Percentiles rank a stretch among this genome's conserved stretches.
These are phyloP conservation scores for Protodeltote pygarga DNA, from an alignment of 2,888 invertebrate genomes.

Conservation along the genomic window DNA sequence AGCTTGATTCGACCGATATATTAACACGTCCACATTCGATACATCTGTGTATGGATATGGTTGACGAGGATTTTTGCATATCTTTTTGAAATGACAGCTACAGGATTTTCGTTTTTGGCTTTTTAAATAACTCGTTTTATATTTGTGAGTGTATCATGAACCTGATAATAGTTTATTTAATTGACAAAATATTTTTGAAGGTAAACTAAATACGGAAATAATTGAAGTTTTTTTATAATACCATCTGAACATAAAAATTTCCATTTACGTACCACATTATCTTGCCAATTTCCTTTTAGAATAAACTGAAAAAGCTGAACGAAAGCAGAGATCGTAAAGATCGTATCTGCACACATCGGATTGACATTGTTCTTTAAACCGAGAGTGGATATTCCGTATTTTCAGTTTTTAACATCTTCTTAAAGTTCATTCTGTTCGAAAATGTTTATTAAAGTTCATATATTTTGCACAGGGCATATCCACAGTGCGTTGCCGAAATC, in stretches of 20 bases:
- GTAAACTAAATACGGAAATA: too few relatives aligned
- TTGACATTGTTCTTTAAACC: slow-evolving; percentile 11
- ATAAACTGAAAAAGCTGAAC: slow-evolving; percentile 15
- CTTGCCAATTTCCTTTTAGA: slow-evolving; percentile 16
- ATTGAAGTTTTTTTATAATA: too few relatives aligned
- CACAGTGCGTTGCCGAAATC: slow-evolving; percentile 80
- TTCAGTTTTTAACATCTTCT: background rate
- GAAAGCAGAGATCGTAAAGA: slow-evolving; percentile 12
- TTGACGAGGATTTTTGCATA: slow-evolving; percentile 10
- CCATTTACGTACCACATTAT: slow-evolving; percentile 18
- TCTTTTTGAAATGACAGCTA: background rate
- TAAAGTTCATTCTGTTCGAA: slow-evolving; percentile 3
- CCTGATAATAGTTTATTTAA: too few relatives aligned
- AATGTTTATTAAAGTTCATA: slow-evolving; percentile 32
- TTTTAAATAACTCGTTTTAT: too few relatives aligned
- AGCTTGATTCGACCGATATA: slow-evolving; percentile 79
- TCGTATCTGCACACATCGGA: slow-evolving; percentile 18
- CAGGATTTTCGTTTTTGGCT: background rate
- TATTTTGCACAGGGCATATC: slow-evolving; percentile 61
- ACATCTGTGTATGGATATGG: slow-evolving; percentile 60
- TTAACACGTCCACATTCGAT: slow-evolving; percentile 76
- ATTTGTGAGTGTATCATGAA: too few relatives aligned
- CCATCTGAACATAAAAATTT: too few relatives aligned
- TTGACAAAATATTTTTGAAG: too few relatives aligned
- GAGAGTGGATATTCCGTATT: background rate